These are phyloP conservation scores for Marasmarcha lunaedactyla DNA, from an alignment of 2,888 invertebrate genomes.

Conservation along the genomic window DNA sequence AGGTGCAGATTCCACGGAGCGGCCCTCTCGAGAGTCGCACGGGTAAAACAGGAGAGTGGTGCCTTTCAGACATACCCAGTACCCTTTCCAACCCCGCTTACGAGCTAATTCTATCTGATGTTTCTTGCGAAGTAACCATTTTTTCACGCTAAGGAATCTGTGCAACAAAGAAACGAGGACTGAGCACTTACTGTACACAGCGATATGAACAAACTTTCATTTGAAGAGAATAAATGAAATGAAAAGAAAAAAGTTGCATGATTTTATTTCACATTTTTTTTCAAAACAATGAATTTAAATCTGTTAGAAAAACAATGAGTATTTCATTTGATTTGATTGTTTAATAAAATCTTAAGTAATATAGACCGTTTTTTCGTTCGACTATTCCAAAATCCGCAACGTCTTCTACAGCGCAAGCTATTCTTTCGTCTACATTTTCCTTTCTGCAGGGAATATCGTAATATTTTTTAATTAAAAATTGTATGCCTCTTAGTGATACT, in stretches of 20 bases:
- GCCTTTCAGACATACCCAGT: slow-evolving; percentile 98
- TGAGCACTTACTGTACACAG: neutral
- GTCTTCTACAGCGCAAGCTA: slow-evolving; percentile 25
- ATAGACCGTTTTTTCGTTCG: slow-evolving; percentile 7
- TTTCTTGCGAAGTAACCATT: slow-evolving; percentile 96
- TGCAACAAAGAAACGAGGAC: slow-evolving; percentile 19
- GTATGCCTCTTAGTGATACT: slow-evolving; percentile 28
- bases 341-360: no score
- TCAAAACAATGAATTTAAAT: no score
- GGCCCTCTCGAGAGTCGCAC: slow-evolving; percentile 91
- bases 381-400: slow-evolving; percentile 27
- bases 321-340: no score
- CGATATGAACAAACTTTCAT: no score
- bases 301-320: no score
- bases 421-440: slow-evolving; percentile 28
- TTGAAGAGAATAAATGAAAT: slow-evolving; percentile 48
- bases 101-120: slow-evolving; percentile 96
- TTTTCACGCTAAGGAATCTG: slow-evolving; percentile 97
- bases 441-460: slow-evolving; percentile 29
- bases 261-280: no score
- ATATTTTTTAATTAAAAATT: slow-evolving; percentile 28
- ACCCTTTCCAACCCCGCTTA: slow-evolving; percentile 97
- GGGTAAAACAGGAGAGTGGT: slow-evolving; percentile 96
- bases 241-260: neutral
- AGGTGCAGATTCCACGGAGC: slow-evolving; percentile 92